Conservation (phyloP, 2,797 vertebrate species). For the Knipowitschia caucasica region DNA sequence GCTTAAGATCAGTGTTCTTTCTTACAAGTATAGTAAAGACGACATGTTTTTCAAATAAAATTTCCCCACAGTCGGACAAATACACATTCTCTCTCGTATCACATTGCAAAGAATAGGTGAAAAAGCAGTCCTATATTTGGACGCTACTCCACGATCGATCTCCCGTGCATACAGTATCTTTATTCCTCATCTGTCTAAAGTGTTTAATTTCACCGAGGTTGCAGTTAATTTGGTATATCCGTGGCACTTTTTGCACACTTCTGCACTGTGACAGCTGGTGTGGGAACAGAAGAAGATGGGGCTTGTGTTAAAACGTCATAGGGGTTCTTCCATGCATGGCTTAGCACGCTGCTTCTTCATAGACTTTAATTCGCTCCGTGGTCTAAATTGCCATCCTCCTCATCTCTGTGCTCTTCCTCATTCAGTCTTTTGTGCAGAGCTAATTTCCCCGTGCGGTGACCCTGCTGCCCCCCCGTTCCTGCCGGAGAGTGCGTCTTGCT, state of each 20-base stretch:
- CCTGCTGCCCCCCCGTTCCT: not conserved
- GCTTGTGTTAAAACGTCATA: not conserved
- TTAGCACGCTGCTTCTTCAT: not conserved
- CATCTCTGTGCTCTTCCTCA: not conserved
- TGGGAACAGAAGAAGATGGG: not conserved
- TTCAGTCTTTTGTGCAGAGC: not conserved
- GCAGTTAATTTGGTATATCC: not conserved
- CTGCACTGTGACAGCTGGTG: not conserved
- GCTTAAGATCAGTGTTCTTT: no score
- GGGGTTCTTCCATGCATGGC: not conserved
- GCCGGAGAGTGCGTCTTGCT: not conserved
- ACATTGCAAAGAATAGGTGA: not conserved
- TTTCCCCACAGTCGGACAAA: no score
- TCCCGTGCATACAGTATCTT: not conserved
- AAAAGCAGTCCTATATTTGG: not conserved
- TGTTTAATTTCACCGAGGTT: constrained; percentile 6
- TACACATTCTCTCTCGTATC: no score
- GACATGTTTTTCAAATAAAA: no score
- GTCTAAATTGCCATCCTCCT: not conserved
- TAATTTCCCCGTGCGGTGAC: not conserved
- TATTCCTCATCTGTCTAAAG: not conserved
- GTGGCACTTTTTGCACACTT: not conserved
- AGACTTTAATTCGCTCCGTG: not conserved
- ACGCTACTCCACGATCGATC: not conserved
- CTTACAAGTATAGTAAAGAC: no score